Percentiles rank a stretch among this genome's conserved stretches.
Conservation (phyloP, 2,113 vertebrate species). For the Lasiurus cinereus region DNA sequence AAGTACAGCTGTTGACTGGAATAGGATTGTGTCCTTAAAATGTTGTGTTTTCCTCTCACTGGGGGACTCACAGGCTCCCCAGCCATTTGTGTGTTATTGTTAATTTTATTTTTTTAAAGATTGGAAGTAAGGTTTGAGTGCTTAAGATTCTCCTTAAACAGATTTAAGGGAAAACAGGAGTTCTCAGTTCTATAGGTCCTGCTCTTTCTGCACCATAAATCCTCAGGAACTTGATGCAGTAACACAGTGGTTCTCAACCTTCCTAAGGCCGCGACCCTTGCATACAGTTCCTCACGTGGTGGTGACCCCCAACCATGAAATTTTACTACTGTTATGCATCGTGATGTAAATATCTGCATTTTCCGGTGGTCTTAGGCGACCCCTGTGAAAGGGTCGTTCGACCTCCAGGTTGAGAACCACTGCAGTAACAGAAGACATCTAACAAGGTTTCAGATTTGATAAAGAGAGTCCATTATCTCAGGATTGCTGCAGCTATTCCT, state of each 20-base stretch:
- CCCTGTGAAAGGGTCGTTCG: no score
- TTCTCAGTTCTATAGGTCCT: neutral
- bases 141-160: conserved; percentile 40
- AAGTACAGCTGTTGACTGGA: neutral
- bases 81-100: neutral
- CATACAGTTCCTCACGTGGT: no score
- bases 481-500: no score
- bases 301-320: no score
- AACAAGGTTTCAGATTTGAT: neutral
- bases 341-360: no score
- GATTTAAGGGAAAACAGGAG: neutral
- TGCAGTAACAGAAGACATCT: neutral
- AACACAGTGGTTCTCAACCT: no score
- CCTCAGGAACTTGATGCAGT: neutral
- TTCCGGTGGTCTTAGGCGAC: no score
- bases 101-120: neutral
- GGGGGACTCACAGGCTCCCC: neutral
- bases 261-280: no score
- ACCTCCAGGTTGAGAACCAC: no score
- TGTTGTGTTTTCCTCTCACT: neutral
- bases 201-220: conserved; percentile 12
- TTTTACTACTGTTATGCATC: no score
- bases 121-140: neutral
- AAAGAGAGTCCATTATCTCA: neutral
- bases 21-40: neutral